phyloP scores from a whole-genome alignment of 2,888 invertebrate genomes.

The Drosophila recens region DNA sequence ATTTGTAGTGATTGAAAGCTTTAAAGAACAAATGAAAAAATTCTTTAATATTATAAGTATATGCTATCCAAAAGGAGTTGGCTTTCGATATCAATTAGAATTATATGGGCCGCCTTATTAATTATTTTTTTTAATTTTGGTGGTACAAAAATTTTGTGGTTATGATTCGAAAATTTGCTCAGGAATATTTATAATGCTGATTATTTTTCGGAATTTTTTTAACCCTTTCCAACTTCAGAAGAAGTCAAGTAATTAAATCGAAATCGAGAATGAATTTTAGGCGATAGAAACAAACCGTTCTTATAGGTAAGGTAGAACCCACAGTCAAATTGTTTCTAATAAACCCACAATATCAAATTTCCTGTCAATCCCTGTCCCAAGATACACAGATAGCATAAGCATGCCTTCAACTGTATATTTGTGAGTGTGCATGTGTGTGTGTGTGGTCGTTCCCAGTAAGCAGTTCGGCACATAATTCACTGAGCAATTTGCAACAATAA shows the following conservation, averaged over 20 bases:
- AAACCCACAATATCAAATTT: slow-evolving; percentile 69
- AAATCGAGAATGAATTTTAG: slow-evolving; percentile 28
- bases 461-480: slow-evolving; percentile 78
- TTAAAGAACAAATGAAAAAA: neutral
- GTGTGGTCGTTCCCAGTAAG: slow-evolving; percentile 72
- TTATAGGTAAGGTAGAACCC: slow-evolving; percentile 35
- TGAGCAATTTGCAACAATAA: slow-evolving; percentile 78
- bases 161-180: neutral
- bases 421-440: slow-evolving; percentile 50
- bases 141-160: too few relatives aligned
- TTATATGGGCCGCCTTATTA: too few relatives aligned
- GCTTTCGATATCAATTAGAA: neutral
- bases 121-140: too few relatives aligned
- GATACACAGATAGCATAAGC: slow-evolving; percentile 13
- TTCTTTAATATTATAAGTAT: neutral
- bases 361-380: slow-evolving; percentile 60
- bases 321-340: slow-evolving; percentile 61
- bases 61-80: neutral
- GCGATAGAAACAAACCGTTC: slow-evolving; percentile 35
- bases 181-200: neutral
- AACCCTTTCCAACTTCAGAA: slow-evolving; percentile 4
- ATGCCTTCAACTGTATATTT: slow-evolving; percentile 10
- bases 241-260: slow-evolving; percentile 24
- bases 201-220: neutral
- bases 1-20: slow-evolving; percentile 1